Conservation (phyloP, 23 tunicate species). For the Trididemnum miniatum region DNA sequence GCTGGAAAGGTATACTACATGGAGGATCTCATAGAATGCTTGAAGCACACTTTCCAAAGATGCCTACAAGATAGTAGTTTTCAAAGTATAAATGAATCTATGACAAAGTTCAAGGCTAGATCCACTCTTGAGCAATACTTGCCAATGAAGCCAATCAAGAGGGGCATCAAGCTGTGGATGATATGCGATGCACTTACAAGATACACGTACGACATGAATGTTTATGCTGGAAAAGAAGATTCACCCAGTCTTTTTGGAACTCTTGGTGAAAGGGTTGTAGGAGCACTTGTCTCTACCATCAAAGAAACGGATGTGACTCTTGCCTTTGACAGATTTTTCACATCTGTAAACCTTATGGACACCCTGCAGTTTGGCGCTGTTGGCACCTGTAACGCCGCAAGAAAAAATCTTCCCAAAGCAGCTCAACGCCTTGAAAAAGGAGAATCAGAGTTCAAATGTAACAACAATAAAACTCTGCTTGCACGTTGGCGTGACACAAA, state of each 20-base stretch:
- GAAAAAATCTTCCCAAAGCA: constrained; percentile 19
- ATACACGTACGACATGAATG: constrained; percentile 16
- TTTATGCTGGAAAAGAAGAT: constrained; percentile 5
- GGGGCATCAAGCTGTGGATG: constrained; percentile 12
- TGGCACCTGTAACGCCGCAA: background rate
- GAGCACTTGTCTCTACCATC: background rate
- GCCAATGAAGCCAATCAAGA: constrained; percentile 11
- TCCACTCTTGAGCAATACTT: constrained; percentile 9
- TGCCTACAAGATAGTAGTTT: constrained; percentile 4
- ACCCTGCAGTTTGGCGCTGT: background rate
- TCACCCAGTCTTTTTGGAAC: background rate
- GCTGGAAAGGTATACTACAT: background rate
- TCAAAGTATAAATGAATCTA: constrained; percentile 10
- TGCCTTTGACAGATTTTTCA: constrained; percentile 29
- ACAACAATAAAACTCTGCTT: background rate
- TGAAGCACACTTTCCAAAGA: constrained; percentile 8
- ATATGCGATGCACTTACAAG: background rate
- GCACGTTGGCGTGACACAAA: constrained; percentile 13
- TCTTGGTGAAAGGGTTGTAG: constrained; percentile 11
- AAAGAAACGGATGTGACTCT: constrained; percentile 6
- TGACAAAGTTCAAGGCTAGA: background rate
- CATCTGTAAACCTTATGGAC: constrained; percentile 16
- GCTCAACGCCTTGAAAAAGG: background rate
- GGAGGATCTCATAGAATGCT: background rate
- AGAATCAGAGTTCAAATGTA: background rate